phyloP scores from a whole-genome alignment of 2,113 vertebrate genomes.

The Lagenorhynchus albirostris region DNA sequence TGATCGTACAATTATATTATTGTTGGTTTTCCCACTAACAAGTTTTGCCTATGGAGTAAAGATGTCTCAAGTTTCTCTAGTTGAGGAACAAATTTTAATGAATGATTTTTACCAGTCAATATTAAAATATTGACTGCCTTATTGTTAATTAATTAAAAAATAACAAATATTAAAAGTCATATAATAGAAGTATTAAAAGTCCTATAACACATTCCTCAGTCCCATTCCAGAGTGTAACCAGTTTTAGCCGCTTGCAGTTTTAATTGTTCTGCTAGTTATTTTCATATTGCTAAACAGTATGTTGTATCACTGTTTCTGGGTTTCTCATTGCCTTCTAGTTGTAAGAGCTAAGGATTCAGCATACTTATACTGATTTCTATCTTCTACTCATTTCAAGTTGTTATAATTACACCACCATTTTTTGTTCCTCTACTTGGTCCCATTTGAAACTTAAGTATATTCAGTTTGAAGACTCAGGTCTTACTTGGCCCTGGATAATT shows the following conservation, averaged over 20 bases:
- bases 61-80: neutral
- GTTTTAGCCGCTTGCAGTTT: neutral
- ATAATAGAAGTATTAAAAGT: neutral
- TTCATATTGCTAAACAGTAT: neutral
- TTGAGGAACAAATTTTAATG: neutral
- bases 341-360: neutral
- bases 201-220: neutral
- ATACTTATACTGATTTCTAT: fast-evolving
- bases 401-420: neutral
- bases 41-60: neutral
- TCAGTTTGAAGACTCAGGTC: neutral
- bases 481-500: neutral
- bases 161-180: neutral
- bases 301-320: neutral
- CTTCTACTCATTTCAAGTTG: neutral
- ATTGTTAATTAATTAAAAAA: no score
- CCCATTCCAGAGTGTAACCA: neutral
- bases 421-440: neutral
- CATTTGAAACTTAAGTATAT: neutral
- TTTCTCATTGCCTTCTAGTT: neutral
- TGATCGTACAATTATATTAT: neutral
- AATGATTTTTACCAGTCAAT: neutral
- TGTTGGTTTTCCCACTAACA: neutral
- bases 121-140: no score
- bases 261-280: neutral